phyloP scores from a whole-genome alignment of 2,797 vertebrate genomes.

The Pseudotriccus pelzelni region DNA sequence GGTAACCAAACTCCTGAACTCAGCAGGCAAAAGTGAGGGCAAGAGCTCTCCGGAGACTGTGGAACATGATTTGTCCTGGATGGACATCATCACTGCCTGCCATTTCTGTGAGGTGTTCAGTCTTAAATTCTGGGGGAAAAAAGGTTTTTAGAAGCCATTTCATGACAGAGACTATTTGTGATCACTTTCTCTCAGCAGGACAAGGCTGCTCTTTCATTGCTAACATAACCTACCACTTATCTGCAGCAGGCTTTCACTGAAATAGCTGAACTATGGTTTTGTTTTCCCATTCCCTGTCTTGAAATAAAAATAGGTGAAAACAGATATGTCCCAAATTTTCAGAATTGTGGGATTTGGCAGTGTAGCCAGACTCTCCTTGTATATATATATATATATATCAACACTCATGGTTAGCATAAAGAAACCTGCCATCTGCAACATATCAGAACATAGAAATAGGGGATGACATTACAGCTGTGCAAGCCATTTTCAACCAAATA shows the following conservation, averaged over 20 bases:
- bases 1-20: not conserved
- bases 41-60: not conserved
- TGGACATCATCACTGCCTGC: not conserved
- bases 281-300: not conserved
- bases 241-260: not conserved
- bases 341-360: not conserved
- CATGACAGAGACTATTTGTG: not conserved
- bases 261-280: not conserved
- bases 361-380: not conserved
- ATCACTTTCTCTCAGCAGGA: slow-evolving; percentile 18
- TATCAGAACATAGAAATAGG: not conserved
- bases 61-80: not conserved
- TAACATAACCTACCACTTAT: not conserved
- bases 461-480: not conserved
- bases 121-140: not conserved
- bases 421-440: not conserved
- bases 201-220: slow-evolving; percentile 7
- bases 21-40: not conserved
- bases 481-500: not conserved
- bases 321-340: not conserved
- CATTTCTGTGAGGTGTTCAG: not conserved
- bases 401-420: not conserved
- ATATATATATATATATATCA: not conserved
- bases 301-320: slow-evolving; percentile 1
- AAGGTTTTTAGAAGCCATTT: not conserved